These are phyloP conservation scores for Spisula subtruncata DNA, from an alignment of 2,888 invertebrate genomes.

Conservation along the genomic window DNA sequence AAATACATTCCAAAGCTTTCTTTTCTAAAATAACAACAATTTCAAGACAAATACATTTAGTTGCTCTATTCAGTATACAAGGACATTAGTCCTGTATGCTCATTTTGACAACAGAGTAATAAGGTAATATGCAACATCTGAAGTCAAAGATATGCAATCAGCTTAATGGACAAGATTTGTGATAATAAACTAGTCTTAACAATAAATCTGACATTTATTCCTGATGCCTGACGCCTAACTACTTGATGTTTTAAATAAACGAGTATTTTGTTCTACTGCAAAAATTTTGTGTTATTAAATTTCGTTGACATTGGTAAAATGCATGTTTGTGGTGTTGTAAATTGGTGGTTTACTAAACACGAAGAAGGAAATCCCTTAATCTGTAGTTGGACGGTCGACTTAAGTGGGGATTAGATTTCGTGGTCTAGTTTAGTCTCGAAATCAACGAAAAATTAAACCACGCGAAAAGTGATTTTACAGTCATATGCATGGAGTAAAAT, in stretches of 20 bases:
- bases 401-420: no score
- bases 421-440: no score
- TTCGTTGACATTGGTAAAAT: no score
- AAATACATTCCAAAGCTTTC: neutral
- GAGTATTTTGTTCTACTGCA: no score
- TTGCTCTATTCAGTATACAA: neutral
- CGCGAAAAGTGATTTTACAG: neutral
- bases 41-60: neutral
- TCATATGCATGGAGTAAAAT: neutral
- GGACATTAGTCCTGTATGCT: neutral
- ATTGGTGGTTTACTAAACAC: no score
- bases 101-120: neutral
- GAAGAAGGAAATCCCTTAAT: no score
- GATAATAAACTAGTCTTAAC: neutral
- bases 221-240: neutral
- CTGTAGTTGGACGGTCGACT: no score
- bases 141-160: neutral
- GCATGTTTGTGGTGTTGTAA: no score
- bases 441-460: no score
- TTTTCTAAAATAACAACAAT: neutral
- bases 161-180: neutral
- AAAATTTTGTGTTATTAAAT: no score
- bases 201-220: neutral
- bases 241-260: neutral
- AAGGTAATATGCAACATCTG: neutral